Evolutionary conservation across 2,113 vertebrate genomes (phyloP), one percentile per base, ranked within the genome.

Genomic region (Myodes glareolus): DNA sequence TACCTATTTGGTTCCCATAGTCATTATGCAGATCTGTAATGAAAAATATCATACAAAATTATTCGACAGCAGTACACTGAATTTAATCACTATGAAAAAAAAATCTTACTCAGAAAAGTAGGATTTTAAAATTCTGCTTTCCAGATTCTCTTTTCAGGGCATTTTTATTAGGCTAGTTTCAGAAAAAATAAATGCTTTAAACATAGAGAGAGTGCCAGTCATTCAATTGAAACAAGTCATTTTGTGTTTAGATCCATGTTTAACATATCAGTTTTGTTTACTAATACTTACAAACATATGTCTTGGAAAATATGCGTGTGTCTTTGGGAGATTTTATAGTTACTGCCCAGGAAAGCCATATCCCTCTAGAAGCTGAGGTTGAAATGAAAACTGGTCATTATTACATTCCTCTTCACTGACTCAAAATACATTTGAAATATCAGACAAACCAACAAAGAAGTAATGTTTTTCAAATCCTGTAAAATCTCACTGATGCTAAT

Each of bases 401-500:
- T 93, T 77, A 42, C 67, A 92, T 77, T 68, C 94, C n/a, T 86
- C 91, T 92, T 97, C 25, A 92, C 55, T 93, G 58, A 87, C 17
- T 93, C 25, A n/a, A 81, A 65, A 95, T 21, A 29, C 78, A 94
- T 92, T 91, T 96, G 75, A 92, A 88, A 87, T 88, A 96, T 78
- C 73, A 97, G 58, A 50, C 11, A 5, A 31, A 97, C 76, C 52
- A 96, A 95, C 52, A 95, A 89, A 96, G 95, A 95, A 75, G 1
- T 85, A 90, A 91, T 90, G 58, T 88, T 92, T 97, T 94, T 47
- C 92, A 58, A 58, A 75, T 91, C 29, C 93, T 88, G 91, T 86
- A 87, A 96, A 96, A 82, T 93, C 39, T 92, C 47, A 52, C 47
- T 97, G 88, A 96, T 89, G 85, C 96, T 98, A 97, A 96, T 97